phyloP scores from a whole-genome alignment of 2,888 invertebrate genomes.

The Nomada ruficornis region DNA sequence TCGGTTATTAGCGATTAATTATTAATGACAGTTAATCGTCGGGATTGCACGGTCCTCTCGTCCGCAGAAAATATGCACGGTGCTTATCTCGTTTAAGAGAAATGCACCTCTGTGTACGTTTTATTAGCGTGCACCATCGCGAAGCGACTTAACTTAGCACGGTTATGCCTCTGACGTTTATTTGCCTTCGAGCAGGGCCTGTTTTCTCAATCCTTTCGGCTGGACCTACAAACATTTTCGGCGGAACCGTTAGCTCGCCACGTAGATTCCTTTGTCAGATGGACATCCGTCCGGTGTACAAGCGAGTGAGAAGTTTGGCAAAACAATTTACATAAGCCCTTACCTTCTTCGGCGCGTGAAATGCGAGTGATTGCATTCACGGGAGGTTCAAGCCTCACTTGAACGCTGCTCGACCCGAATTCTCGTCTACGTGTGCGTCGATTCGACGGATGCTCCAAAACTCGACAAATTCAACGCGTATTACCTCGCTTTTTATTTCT shows the following conservation, averaged over 20 bases:
- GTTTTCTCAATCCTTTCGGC: neutral
- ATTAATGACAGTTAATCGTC: neutral
- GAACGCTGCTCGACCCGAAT: constrained; percentile 31
- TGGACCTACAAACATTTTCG: constrained; percentile 23
- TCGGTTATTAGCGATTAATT: neutral
- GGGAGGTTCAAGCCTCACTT: constrained; percentile 23
- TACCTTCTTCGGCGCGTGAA: constrained; percentile 29
- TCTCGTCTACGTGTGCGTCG: neutral
- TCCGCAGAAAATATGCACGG: too few species aligned
- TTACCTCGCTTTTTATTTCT: neutral
- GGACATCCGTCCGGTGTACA: constrained; percentile 58
- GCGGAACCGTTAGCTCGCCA: constrained; percentile 54
- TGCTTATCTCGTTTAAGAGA: too few species aligned
- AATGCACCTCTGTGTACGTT: too few species aligned
- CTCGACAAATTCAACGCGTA: neutral
- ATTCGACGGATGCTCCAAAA: too few species aligned
- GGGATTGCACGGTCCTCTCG: neutral
- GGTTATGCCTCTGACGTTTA: neutral
- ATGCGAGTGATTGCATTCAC: constrained; percentile 29
- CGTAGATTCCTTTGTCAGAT: constrained; percentile 31
- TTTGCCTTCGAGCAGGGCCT: neutral
- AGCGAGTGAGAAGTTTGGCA: constrained; percentile 28
- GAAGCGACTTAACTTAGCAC: neutral
- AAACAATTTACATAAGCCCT: constrained; percentile 48
- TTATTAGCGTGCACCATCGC: too few species aligned